These are phyloP conservation scores for Apistogramma diplotaenia DNA, from an alignment of 2,113 vertebrate species.

Conservation along the genomic window DNA sequence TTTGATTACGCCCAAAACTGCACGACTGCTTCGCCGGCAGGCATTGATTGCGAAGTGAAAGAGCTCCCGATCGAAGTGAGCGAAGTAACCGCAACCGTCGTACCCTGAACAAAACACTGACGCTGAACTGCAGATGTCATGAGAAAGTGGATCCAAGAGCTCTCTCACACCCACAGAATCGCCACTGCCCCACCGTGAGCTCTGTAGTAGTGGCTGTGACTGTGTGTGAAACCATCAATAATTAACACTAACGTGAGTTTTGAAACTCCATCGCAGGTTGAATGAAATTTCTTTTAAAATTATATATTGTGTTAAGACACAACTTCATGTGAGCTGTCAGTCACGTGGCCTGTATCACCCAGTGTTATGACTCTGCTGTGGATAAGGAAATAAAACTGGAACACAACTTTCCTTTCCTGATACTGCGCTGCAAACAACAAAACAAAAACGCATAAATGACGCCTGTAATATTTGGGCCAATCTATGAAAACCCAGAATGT, in stretches of 20 bases:
- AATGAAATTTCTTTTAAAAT: too few species aligned
- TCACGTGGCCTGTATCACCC: neutral
- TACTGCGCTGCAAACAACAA: conserved; percentile 23
- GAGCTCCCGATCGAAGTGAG: neutral
- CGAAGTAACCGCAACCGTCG: neutral
- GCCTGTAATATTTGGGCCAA: conserved; percentile 49
- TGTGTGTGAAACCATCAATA: neutral
- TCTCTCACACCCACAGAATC: neutral
- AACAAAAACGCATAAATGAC: conserved; percentile 36
- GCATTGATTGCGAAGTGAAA: neutral
- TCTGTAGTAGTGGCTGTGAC: neutral
- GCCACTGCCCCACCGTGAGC: neutral
- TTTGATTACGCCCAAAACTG: neutral
- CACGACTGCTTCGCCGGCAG: neutral
- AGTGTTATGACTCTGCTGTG: neutral
- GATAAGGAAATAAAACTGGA: conserved; percentile 4
- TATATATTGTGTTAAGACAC: neutral
- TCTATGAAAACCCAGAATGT: conserved; percentile 34
- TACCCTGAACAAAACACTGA: neutral
- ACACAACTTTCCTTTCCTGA: neutral
- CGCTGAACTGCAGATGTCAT: neutral
- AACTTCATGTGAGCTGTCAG: neutral
- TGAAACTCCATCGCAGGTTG: too few species aligned
- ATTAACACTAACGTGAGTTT: too few species aligned
- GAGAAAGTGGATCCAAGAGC: neutral